These are phyloP conservation scores for Bombus soroeensis DNA, from an alignment of 1,140 invertebrate species.

Conservation along the genomic window DNA sequence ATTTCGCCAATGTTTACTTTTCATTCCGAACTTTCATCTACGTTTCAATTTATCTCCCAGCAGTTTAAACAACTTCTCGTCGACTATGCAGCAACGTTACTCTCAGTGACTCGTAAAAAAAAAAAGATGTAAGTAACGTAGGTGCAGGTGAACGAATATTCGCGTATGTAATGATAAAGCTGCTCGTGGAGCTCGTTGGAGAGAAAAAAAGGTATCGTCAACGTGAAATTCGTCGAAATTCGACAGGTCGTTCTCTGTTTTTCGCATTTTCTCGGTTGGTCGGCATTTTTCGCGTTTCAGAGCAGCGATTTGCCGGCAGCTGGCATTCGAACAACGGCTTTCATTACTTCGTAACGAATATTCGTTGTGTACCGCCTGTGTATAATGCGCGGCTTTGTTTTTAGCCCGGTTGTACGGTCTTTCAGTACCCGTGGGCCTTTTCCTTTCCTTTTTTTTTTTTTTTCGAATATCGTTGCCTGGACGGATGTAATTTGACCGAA, in stretches of 20 bases:
- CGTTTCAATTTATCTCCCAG: background rate
- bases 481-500: slow-evolving; percentile 20
- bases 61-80: background rate
- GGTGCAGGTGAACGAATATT: background rate
- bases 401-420: background rate
- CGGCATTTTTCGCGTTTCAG: slow-evolving; percentile 26
- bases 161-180: background rate
- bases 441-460: background rate
- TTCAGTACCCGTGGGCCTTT: background rate
- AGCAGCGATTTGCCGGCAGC: slow-evolving; percentile 25
- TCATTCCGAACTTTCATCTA: background rate
- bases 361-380: slow-evolving; percentile 25
- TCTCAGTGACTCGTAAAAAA: background rate
- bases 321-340: slow-evolving; percentile 39
- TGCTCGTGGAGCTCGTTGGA: background rate
- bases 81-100: background rate
- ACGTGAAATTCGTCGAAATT: slow-evolving; percentile 8
- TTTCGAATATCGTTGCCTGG: slow-evolving; percentile 12
- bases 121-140: background rate
- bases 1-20: background rate
- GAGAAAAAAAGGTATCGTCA: background rate
- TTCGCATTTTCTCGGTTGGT: background rate
- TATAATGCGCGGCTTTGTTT: slow-evolving; percentile 41
- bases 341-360: slow-evolving; percentile 43
- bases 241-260: background rate